A percentile compares a stretch with the other conserved stretches of the same genome.
These are phyloP conservation scores for Tringa solitaria DNA, from an alignment of 2,113 vertebrate species.

Conservation along the genomic window DNA sequence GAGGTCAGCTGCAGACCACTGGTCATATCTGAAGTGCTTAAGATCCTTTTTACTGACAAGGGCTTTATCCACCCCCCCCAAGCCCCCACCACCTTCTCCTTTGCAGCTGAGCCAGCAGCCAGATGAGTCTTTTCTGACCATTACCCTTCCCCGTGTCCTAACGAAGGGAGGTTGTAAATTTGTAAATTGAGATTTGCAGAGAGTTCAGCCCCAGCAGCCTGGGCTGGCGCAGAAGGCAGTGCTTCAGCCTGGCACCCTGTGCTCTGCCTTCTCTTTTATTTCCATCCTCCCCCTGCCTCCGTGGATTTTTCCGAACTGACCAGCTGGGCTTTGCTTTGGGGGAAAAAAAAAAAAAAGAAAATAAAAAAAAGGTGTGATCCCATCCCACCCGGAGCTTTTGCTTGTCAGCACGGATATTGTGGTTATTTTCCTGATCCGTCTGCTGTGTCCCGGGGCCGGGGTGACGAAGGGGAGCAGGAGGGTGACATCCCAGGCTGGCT, in stretches of 20 bases:
- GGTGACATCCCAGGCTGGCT: neutral
- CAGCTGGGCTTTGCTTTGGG: neutral
- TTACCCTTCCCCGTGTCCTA: neutral
- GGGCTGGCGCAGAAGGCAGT: neutral
- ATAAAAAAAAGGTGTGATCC: neutral
- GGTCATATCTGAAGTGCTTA: neutral
- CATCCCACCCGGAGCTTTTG: neutral
- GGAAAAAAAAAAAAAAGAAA: no score
- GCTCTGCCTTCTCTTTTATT: neutral
- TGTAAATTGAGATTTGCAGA: neutral
- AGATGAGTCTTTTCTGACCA: rapidly evolving
- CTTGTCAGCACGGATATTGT: rapidly evolving
- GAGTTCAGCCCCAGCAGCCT: neutral
- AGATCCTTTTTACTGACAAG: neutral
- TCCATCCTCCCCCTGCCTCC: neutral
- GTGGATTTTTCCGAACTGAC: neutral
- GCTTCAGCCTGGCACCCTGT: neutral
- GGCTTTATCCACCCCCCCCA: neutral
- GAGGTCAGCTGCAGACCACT: neutral
- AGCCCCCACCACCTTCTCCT: neutral
- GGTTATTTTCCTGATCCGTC: neutral
- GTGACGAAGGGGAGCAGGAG: neutral
- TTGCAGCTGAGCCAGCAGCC: neutral
- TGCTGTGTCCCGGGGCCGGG: neutral
- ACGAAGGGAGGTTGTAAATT: rapidly evolving